These are phyloP conservation scores for Emydoidea blandingii DNA, from an alignment of 2,797 vertebrate genomes.

Conservation along the genomic window DNA sequence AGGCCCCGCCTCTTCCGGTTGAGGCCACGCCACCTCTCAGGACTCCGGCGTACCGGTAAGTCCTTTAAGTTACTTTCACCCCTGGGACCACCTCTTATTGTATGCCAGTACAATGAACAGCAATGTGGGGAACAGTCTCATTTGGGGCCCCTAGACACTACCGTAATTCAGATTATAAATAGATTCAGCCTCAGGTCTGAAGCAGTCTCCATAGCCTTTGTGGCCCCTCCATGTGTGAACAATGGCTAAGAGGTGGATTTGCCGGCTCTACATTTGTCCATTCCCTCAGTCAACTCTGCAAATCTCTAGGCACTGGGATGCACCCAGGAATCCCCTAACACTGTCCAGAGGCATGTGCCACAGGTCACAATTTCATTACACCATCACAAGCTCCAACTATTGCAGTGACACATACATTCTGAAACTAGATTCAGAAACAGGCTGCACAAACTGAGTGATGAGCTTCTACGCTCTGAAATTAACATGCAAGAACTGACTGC, in stretches of 20 bases:
- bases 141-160: neutral
- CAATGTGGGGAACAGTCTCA: rapidly evolving
- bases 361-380: neutral
- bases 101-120: too few species aligned
- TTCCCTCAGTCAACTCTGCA: neutral
- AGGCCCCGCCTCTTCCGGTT: too few species aligned
- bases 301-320: too few species aligned
- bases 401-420: neutral
- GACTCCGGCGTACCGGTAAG: too few species aligned
- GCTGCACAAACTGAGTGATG: neutral
- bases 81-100: rapidly evolving
- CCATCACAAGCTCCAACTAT: neutral
- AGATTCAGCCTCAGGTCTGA: neutral
- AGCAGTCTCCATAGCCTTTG: too few species aligned
- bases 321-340: too few species aligned
- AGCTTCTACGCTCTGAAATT: neutral
- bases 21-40: too few species aligned
- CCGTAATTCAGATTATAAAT: neutral
- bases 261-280: neutral
- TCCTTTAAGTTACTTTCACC: too few species aligned
- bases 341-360: neutral
- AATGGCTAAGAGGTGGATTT: neutral
- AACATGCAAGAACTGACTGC: neutral
- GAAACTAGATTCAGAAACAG: neutral
- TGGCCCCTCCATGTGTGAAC: neutral